Base-by-base conservation (phyloP, 1,140 invertebrate species). In the Drosophila subobscura region DNA sequence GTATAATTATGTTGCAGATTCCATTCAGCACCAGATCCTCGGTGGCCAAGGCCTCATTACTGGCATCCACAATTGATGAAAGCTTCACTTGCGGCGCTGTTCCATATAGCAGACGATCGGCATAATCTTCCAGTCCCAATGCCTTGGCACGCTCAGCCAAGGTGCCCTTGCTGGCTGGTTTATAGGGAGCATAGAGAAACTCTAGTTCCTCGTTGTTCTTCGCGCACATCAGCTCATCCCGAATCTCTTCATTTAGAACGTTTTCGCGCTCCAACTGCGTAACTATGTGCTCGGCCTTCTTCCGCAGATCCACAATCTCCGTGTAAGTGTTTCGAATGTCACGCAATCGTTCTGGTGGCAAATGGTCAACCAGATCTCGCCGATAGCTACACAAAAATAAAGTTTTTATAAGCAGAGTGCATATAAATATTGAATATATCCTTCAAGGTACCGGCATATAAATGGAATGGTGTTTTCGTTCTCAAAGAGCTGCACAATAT, bases 381-480 rank as follows among this genome's bases (percentile, higher is more conserved):
- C 96, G 90, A 60, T 85, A 84, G 1, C 79, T 84, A 16, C 0
- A 52, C 16, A 25, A 40, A 42, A 5, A 20, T n/a, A 22, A 4
- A 16, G 20, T 20, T 8, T 16, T 53, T 23, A 6, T 3, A 20
- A n/a, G 46, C 4, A 22, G 1, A 14, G 22, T 10, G 1, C 23
- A 33, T 3, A 4, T 4, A 42, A 8, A 12, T 51, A 4, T 29
- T 5, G 22, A 4, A 0, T 14, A 4, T 4, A 12, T 37, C 10
- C 6, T 0, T 3, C 10, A 1, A 7, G 12, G 76, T 97, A 97
- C 47, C 96, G 91, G 40, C 95, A 96, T 61, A 97, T 96, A 84
- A 97, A 97, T 20, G 96, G 96, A 74, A 97, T 94, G 1, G 96
- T 97, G 70, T 95, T 95, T 3, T 96, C 96, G 60, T 95, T 92